Evolutionary conservation across 2,797 vertebrate genomes (phyloP).

Genomic region (Pterois miles): DNA sequence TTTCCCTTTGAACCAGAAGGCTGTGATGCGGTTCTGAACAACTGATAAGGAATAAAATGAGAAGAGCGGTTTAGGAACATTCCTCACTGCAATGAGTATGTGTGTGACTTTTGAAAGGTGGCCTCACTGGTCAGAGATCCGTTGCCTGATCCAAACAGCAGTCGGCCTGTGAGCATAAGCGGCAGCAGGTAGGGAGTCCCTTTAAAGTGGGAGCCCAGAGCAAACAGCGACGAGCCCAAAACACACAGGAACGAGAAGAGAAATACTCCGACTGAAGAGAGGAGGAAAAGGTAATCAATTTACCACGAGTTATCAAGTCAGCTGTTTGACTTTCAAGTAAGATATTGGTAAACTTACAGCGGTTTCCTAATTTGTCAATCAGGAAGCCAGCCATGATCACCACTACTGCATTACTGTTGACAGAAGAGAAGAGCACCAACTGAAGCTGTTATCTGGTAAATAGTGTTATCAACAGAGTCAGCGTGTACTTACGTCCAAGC

Average conservation of each 20-base stretch:
- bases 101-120: no score
- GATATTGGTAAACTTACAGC: slow-evolving; percentile 75
- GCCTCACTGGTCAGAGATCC: slow-evolving; percentile 87
- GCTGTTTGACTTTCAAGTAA: background rate
- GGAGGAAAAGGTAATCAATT: background rate
- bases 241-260: slow-evolving; percentile 88
- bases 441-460: background rate
- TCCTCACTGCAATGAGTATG: background rate
- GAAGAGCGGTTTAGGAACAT: background rate
- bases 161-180: slow-evolving; percentile 86
- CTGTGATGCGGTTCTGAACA: slow-evolving; percentile 87
- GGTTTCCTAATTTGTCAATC: slow-evolving; percentile 88
- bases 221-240: slow-evolving; percentile 86
- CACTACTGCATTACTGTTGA: slow-evolving; percentile 84
- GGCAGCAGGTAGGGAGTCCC: slow-evolving; percentile 86
- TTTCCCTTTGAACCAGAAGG: slow-evolving; percentile 90
- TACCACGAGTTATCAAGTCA: rapidly evolving
- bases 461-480: background rate
- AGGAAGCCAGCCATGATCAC: slow-evolving; percentile 88
- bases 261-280: slow-evolving; percentile 84
- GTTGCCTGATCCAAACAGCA: slow-evolving; percentile 88
- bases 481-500: slow-evolving; percentile 81
- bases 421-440: background rate
- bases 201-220: slow-evolving; percentile 88
- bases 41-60: slow-evolving; percentile 61